Evolutionary conservation across 2,888 invertebrate genomes (phyloP), one percentile per base, ranked within the genome.

Genomic region (Chalcosyrphus nemorum): DNA sequence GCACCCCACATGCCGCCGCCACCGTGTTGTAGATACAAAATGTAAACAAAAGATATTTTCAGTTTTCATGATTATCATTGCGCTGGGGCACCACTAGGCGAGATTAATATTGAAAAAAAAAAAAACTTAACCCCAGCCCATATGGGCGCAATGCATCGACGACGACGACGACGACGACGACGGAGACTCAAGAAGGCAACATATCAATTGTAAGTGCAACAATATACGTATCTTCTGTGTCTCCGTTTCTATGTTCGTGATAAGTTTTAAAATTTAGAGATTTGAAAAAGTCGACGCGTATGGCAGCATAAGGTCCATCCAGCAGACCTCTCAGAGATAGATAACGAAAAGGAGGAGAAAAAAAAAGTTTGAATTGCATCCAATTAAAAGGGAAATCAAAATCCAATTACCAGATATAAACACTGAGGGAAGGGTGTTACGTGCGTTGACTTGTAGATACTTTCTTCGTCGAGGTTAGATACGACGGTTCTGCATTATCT

Each of bases 361-460:
- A 32, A 43, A 50, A 47, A 52, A 29, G 19, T 57, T 72, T 72
- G 27, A 17, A 72, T 77, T 77, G 61, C 78, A 72, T 78, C 71
- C 78, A 78, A 80, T 80, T 80, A 81, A 81, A 81, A 41, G 68
- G 50, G 65, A 70, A 70, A 81, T 81, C 68, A 70, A 75, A 81
- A 75, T 81, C 61, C 81, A 81, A 75, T 81, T 81, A 81, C 63
- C 68, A 68, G 66, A 68, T 70, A 59, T 43, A 50, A 43, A 35
- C 50, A 35, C 41, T n/a, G 68, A n/a, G n/a, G 6, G 63, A 54
- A 52, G 61, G 70, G 68, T 63, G 43, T 15, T 59, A 74, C 80
- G 72, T 72, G 80, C 52, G n/a, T 66, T 80, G 72, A 80, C 59
- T 80, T 80, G 52, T 80, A 27, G 71, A 78, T 63, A 61, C 4